Evolutionary conservation across 2,888 invertebrate species (phyloP).

Genomic region (Acanthosepion pharaonis): DNA sequence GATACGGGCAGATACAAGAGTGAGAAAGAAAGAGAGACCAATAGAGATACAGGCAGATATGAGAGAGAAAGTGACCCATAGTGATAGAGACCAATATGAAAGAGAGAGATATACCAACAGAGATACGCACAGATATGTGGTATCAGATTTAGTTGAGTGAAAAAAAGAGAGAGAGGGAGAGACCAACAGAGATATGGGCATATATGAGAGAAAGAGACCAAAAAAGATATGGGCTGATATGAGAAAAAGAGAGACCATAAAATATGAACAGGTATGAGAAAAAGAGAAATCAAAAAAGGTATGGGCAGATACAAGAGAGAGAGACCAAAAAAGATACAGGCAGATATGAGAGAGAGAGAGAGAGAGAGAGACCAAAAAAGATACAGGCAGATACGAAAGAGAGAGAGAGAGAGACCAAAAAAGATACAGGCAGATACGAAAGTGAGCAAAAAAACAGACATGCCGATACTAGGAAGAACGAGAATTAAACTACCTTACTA

Average conservation of each 20-base stretch:
- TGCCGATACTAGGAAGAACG: background rate
- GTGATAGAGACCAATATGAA: background rate
- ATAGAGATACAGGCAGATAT: too few species aligned
- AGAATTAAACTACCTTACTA: too few species aligned
- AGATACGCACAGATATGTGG: background rate
- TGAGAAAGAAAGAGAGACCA: too few species aligned
- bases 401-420: background rate
- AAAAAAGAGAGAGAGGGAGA: too few species aligned
- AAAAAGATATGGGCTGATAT: too few species aligned
- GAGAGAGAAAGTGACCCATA: background rate
- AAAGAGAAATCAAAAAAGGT: background rate
- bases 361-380: background rate
- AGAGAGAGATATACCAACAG: too few species aligned
- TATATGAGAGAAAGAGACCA: too few species aligned
- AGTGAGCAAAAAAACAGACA: background rate
- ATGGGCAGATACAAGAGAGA: background rate
- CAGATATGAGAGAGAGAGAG: background rate
- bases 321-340: background rate
- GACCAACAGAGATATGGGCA: too few species aligned
- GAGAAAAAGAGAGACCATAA: too few species aligned
- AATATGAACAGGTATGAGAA: accelerated
- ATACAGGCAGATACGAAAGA: background rate
- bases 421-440: background rate
- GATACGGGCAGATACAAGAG: too few species aligned
- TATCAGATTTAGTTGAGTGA: too few species aligned